Percentiles rank a stretch among this genome's conserved stretches.
Evolutionary conservation across 2,797 vertebrate genomes (phyloP).

Genomic region (Furcifer pardalis): DNA sequence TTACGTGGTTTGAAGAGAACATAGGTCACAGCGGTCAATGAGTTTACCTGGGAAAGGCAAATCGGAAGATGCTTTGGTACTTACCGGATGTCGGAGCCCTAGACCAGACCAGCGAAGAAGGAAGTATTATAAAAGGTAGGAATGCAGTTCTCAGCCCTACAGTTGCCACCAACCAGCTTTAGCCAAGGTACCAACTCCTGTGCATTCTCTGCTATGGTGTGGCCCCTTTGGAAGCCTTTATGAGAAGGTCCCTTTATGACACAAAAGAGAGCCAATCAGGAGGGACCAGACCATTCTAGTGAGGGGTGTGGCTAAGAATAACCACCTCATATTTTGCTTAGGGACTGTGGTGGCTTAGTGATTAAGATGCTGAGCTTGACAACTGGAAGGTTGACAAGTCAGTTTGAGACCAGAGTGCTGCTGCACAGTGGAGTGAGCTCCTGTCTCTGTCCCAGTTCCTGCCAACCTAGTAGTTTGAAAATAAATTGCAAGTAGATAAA

Average conservation of each 20-base stretch:
- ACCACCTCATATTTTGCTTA: not conserved
- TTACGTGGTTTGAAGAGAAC: not conserved
- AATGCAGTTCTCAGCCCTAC: not conserved
- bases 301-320: not conserved
- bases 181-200: not conserved
- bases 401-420: too few relatives aligned
- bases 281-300: not conserved
- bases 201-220: too few relatives aligned
- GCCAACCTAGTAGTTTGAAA: too few relatives aligned
- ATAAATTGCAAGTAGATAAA: too few relatives aligned
- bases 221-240: too few relatives aligned
- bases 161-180: not conserved
- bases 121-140: not conserved
- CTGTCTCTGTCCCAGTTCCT: too few relatives aligned
- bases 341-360: too few relatives aligned
- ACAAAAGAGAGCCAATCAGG: not conserved
- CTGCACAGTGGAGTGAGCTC: too few relatives aligned
- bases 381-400: too few relatives aligned
- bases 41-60: not conserved
- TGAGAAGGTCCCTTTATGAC: not conserved
- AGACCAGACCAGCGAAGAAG: not conserved
- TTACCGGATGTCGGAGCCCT: not conserved
- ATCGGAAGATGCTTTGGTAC: not conserved
- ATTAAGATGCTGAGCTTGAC: too few relatives aligned
- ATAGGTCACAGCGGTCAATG: not conserved